Evolutionary conservation across 2,113 vertebrate species (phyloP), one percentile per base, ranked within the genome.

Genomic region (Brevimyrus niger): DNA sequence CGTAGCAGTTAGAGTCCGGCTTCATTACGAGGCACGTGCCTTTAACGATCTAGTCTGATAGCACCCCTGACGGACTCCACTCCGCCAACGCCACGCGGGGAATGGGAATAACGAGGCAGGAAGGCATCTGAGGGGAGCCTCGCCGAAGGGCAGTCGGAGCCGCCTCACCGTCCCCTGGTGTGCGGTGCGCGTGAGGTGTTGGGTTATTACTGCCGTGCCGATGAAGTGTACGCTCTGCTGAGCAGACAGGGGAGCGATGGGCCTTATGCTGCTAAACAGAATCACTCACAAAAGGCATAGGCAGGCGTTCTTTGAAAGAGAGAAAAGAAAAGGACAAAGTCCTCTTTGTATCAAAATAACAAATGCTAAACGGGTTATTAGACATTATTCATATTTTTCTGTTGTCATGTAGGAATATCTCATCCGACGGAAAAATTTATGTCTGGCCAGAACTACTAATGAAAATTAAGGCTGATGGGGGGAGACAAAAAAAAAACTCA

Each of bases 41-140:
- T 95, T 95, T 95, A 95, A 96, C 95, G 94, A 93, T 91, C 91
- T 86, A n/a, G 89, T 95, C 94, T 95, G 95, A 94, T 94, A 93
- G 93, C 94, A 94, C 91, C 82, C 76, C 91, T 94, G 92, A 94
- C 94, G 92, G 94, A 95, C 93, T 93, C 91, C 84, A 91, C 92
- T 88, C 83, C 89, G 89, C 91, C 89, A 89, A 89, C 84, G 88
- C 90, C 90, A 85, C 89, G 87, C 76, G 92, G 89, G 91, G 93
- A 94, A 93, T 91, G 90, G 90, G 91, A 94, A 95, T 94, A 94
- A 96, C 94, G 95, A 95, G 94, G 92, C 91, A 95, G 94, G 94
- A 94, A 94, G 93, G 94, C 94, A 95, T 94, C 94, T 92, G 92
- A 93, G 92, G 91, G 93, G 73, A 42, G 42, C 13, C 13, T 0